These are phyloP conservation scores for Trachymyrmex septentrionalis DNA, from an alignment of 1,140 invertebrate species.

Conservation along the genomic window DNA sequence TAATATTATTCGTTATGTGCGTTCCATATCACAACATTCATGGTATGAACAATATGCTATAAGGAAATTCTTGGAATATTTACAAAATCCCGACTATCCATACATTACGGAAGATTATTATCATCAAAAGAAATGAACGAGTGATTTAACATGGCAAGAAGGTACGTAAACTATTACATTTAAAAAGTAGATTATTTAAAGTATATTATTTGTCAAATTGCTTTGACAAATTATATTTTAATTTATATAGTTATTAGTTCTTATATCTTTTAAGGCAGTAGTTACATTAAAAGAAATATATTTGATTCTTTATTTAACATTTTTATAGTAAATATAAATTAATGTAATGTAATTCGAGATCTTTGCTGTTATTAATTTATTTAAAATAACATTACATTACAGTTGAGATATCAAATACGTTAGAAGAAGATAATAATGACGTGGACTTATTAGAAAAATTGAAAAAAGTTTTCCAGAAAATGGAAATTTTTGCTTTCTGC, in stretches of 20 bases:
- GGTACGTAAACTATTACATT: constrained; percentile 37
- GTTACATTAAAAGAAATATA: background rate
- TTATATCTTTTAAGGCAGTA: background rate
- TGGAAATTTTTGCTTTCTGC: constrained; percentile 41
- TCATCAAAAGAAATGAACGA: constrained; percentile 21
- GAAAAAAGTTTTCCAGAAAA: constrained; percentile 23
- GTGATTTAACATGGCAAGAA: background rate
- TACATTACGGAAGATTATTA: background rate
- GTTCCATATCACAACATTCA: background rate
- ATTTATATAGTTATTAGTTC: background rate
- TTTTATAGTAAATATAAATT: constrained; percentile 9
- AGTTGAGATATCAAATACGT: background rate
- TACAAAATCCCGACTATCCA: background rate
- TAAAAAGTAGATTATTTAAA: background rate
- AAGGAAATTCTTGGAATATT: background rate
- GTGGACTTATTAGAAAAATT: background rate
- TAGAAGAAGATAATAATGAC: background rate
- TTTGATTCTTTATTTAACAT: background rate
- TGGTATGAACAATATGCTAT: background rate
- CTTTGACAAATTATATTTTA: background rate
- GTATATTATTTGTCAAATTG: constrained; percentile 5
- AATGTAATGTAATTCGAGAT: constrained; percentile 3
- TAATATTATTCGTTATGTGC: background rate
- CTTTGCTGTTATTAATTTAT: background rate
- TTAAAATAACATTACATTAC: constrained; percentile 32